A percentile compares a stretch with the other conserved stretches of the same genome.
Evolutionary conservation across 2,113 vertebrate genomes (phyloP).

Genomic region (Bostrychus sinensis): DNA sequence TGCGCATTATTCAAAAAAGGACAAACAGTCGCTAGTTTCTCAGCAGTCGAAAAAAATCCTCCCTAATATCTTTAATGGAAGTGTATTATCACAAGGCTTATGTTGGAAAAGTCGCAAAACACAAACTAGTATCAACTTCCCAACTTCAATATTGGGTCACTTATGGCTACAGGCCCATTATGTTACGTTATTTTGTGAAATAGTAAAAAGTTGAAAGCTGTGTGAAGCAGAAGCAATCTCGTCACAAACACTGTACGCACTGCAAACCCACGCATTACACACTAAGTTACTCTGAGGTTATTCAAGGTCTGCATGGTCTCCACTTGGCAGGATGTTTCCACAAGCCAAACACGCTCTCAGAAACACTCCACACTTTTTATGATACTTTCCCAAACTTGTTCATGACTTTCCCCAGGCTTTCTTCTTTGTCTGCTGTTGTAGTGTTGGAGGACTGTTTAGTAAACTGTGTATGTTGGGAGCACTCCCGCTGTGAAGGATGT

Average conservation of each 20-base stretch:
- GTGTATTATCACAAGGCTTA: too few species aligned
- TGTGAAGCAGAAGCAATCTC: not conserved
- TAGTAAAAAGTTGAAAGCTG: not conserved
- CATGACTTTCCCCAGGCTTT: slow-evolving; percentile 16
- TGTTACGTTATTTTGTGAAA: not conserved
- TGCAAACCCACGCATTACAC: slow-evolving; percentile 1
- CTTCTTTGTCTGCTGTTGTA: slow-evolving; percentile 11
- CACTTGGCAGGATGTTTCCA: not conserved
- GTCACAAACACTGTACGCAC: not conserved
- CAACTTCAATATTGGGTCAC: not conserved
- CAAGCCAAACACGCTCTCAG: not conserved
- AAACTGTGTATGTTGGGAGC: slow-evolving; percentile 51
- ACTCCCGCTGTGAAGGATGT: slow-evolving; percentile 58
- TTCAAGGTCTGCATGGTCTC: slow-evolving; percentile 3
- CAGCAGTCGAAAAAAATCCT: too few species aligned
- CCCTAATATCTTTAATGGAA: too few species aligned
- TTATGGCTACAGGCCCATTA: not conserved
- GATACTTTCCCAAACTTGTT: slow-evolving; percentile 24
- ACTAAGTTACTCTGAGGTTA: not conserved
- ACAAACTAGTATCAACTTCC: too few species aligned
- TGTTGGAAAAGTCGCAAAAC: too few species aligned
- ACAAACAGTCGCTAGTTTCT: too few species aligned
- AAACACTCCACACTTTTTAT: not conserved
- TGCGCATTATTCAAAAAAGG: too few species aligned
- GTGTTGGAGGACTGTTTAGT: slow-evolving; percentile 32